phyloP scores from a whole-genome alignment of 1,140 invertebrate species.

The Heliconius melpomene region DNA sequence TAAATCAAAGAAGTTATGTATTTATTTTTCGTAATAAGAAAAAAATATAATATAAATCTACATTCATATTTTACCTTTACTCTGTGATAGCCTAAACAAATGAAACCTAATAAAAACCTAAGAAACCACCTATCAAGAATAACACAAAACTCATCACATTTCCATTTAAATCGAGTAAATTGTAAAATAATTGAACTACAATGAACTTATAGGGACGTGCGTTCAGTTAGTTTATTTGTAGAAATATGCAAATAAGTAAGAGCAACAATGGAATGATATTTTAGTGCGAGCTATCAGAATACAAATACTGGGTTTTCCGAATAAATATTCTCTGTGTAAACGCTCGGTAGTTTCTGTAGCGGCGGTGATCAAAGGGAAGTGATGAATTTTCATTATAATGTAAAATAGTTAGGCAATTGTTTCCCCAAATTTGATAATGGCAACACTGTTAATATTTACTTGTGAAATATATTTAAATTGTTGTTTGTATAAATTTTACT shows the following conservation, averaged over 20 bases:
- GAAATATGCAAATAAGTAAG: conserved; percentile 30
- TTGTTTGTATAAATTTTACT: background rate
- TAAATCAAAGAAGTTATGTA: too few species aligned
- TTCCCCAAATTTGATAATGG: background rate
- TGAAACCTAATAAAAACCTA: too few species aligned
- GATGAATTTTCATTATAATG: conserved; percentile 26
- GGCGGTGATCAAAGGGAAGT: conserved; percentile 15
- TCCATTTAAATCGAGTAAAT: background rate
- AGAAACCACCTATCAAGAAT: too few species aligned
- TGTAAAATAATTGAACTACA: background rate
- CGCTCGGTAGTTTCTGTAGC: conserved; percentile 26
- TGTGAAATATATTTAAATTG: background rate
- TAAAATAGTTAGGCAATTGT: conserved; percentile 21
- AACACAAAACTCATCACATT: background rate
- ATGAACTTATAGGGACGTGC: conserved; percentile 4
- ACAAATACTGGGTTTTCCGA: conserved; percentile 24
- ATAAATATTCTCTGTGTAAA: conserved; percentile 30
- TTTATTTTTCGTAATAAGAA: too few species aligned
- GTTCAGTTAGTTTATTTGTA: conserved; percentile 19
- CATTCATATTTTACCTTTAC: too few species aligned
- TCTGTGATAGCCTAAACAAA: too few species aligned
- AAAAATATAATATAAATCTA: too few species aligned
- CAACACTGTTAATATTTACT: background rate
- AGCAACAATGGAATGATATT: conserved; percentile 25
- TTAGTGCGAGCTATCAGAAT: conserved; percentile 29